Percentiles rank a stretch among this genome's conserved stretches.
Evolutionary conservation across 2,797 vertebrate species (phyloP).

Genomic region (Cyprinodon diabolis): DNA sequence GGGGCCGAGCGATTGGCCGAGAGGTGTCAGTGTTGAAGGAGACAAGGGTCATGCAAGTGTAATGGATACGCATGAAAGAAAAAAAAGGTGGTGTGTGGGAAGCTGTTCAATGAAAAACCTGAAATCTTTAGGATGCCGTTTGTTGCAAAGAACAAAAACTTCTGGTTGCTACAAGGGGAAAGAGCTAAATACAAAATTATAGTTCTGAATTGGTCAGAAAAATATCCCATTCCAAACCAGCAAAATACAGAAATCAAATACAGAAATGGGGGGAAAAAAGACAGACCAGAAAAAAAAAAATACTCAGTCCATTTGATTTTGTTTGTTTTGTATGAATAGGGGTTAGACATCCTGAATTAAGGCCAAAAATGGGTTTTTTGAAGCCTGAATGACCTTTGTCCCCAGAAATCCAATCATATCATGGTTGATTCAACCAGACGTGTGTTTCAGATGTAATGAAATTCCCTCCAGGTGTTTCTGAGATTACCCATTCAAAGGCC

Average conservation of each 20-base stretch:
- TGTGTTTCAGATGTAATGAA: conserved; percentile 10
- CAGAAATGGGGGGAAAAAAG: not conserved
- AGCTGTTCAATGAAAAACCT: conserved; percentile 10
- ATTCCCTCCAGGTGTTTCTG: conserved; percentile 1
- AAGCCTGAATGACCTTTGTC: not conserved
- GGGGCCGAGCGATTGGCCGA: conserved; percentile 53
- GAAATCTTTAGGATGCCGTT: not conserved
- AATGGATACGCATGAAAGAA: conserved; percentile 60
- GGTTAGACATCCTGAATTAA: not conserved
- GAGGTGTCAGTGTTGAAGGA: conserved; percentile 52
- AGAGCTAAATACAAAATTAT: no score
- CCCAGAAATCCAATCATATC: not conserved
- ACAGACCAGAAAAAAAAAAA: not conserved
- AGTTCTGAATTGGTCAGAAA: no score
- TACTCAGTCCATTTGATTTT: not conserved
- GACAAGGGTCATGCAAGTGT: conserved; percentile 61
- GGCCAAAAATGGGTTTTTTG: not conserved
- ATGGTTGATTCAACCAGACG: not conserved
- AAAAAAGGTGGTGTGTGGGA: conserved; percentile 48
- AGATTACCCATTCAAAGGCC: not conserved
- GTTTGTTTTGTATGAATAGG: not conserved
- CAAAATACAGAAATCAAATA: not conserved
- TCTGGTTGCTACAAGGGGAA: no score
- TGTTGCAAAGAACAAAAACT: not conserved
- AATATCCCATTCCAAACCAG: not conserved